These are phyloP conservation scores for Bilobella aurantiaca DNA, from an alignment of 1,140 invertebrate genomes.

Conservation along the genomic window DNA sequence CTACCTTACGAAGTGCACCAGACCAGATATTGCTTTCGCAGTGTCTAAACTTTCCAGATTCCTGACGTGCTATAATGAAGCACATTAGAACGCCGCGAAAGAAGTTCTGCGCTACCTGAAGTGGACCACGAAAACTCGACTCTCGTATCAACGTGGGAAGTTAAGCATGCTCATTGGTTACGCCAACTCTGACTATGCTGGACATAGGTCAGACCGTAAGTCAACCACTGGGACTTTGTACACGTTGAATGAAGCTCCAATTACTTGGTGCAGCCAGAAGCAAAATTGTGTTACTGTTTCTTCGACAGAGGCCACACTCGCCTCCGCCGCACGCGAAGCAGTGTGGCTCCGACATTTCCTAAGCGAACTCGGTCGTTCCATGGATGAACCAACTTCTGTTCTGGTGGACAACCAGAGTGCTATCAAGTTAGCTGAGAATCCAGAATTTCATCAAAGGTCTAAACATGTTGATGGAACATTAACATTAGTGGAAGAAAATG, in stretches of 20 bases:
- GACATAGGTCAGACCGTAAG: slow-evolving; percentile 17
- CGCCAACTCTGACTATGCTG: slow-evolving; percentile 27
- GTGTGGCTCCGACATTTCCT: background rate
- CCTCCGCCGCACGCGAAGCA: background rate
- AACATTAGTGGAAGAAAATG: slow-evolving; percentile 34
- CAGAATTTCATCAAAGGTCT: slow-evolving; percentile 32
- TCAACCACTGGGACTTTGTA: slow-evolving; percentile 38
- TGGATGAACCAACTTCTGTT: slow-evolving; percentile 1
- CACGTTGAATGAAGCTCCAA: slow-evolving; percentile 13
- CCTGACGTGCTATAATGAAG: slow-evolving; percentile 12
- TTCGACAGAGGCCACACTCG: slow-evolving; percentile 36
- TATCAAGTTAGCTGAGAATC: slow-evolving; percentile 34
- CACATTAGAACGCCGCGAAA: slow-evolving; percentile 33
- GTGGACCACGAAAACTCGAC: slow-evolving; percentile 27
- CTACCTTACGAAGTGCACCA: slow-evolving; percentile 1
- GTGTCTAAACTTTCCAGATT: slow-evolving; percentile 29
- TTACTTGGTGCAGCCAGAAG: slow-evolving; percentile 28
- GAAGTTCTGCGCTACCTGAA: slow-evolving; percentile 35
- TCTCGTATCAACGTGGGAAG: background rate
- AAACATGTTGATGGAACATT: slow-evolving; percentile 38
- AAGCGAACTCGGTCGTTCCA: background rate
- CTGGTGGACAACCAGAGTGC: slow-evolving; percentile 35
- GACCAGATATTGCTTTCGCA: slow-evolving; percentile 22
- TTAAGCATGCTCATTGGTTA: slow-evolving; percentile 5
- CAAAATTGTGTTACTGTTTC: slow-evolving; percentile 35